Percentiles rank a stretch among this genome's conserved stretches.
These are phyloP conservation scores for Urechis unicinctus DNA, from an alignment of 2,888 invertebrate genomes.

Conservation along the genomic window DNA sequence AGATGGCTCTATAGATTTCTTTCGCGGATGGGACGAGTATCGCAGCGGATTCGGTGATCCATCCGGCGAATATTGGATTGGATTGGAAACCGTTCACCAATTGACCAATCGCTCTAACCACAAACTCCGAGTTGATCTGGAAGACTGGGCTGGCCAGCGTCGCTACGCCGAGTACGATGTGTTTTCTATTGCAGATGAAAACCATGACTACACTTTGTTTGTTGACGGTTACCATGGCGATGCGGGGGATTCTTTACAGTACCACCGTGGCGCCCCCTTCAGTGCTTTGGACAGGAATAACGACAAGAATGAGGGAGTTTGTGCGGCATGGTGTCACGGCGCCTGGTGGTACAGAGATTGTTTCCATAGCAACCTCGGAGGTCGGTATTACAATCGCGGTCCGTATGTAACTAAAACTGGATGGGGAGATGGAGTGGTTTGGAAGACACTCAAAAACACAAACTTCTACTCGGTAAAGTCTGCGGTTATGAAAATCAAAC, in stretches of 20 bases:
- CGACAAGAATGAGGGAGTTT: constrained; percentile 9
- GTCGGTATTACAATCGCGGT: constrained; percentile 5
- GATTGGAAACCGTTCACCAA: constrained; percentile 7
- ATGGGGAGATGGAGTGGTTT: constrained; percentile 9
- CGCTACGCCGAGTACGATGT: constrained; percentile 7
- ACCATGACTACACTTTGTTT: constrained; percentile 5
- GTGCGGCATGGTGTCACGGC: constrained; percentile 12
- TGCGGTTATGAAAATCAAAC: constrained; percentile 7
- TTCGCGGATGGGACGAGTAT: constrained; percentile 8
- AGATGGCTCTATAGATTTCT: neutral
- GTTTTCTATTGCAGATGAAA: constrained; percentile 5
- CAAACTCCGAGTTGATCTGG: constrained; percentile 7
- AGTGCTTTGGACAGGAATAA: constrained; percentile 9
- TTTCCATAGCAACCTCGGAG: constrained; percentile 7
- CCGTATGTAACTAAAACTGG: constrained; percentile 6
- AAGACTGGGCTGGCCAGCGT: constrained; percentile 8
- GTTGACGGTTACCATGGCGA: constrained; percentile 11
- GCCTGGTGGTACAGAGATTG: constrained; percentile 15
- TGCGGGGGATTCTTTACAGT: constrained; percentile 8
- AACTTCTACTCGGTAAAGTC: constrained; percentile 9
- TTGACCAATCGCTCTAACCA: constrained; percentile 5
- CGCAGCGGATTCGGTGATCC: constrained; percentile 7
- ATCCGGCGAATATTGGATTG: constrained; percentile 8
- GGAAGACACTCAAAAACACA: neutral
- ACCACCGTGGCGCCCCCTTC: constrained; percentile 9